These are phyloP conservation scores for Peromyscus californicus DNA, from an alignment of 2,113 vertebrate genomes.

Conservation along the genomic window DNA sequence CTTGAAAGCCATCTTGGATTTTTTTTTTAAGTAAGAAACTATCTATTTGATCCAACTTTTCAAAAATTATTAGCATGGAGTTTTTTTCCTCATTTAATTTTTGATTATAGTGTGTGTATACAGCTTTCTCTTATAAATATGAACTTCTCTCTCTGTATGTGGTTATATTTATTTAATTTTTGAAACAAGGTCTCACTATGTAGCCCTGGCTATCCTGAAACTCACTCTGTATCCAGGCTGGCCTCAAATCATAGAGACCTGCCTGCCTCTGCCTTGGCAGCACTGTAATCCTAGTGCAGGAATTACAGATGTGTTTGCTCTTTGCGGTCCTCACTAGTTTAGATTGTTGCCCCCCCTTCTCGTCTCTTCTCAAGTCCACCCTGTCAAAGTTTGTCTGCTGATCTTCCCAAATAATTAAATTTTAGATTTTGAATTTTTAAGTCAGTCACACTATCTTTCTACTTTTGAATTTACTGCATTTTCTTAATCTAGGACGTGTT, in stretches of 20 bases:
- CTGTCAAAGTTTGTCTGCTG: constrained; percentile 14
- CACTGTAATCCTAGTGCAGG: background rate
- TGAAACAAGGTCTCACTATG: background rate
- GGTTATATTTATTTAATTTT: background rate
- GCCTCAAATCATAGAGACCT: background rate
- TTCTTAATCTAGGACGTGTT: background rate
- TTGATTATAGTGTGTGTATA: background rate
- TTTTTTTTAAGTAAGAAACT: constrained; percentile 44
- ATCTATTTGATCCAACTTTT: constrained; percentile 41
- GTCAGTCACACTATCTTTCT: background rate
- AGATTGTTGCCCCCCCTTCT: background rate
- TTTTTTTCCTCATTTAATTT: background rate
- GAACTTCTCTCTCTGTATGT: background rate
- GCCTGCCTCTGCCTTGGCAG: background rate
- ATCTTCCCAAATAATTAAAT: constrained; percentile 33
- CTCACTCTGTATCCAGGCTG: background rate
- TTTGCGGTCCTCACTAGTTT: background rate
- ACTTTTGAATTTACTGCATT: background rate
- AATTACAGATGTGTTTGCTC: background rate
- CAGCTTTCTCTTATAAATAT: background rate
- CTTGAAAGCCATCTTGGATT: constrained; percentile 35
- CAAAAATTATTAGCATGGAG: background rate
- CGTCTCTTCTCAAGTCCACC: background rate
- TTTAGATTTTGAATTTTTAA: constrained; percentile 10
- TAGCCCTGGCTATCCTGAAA: background rate